Evolutionary conservation across 1,140 invertebrate genomes (phyloP), one percentile per base, ranked within the genome.

Genomic region (Drosophila lacertosa): DNA sequence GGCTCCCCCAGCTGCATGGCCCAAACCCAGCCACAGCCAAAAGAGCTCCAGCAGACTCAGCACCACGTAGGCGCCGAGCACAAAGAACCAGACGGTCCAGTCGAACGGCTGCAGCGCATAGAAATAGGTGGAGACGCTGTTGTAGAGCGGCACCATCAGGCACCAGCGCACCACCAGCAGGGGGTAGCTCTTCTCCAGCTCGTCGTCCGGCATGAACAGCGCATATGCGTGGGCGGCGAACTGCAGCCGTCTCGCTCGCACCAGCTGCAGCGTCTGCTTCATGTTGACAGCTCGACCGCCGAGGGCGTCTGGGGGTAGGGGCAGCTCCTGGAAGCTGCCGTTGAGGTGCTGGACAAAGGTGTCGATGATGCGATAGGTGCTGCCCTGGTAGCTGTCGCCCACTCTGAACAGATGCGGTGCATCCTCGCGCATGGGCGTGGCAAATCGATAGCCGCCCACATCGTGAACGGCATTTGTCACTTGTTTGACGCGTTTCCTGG

Each of bases 141-240:
- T 83, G 50, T 72, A 79, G 0, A 90, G 42, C 0, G 89, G 86
- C 15, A 91, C 89, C 76, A 89, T 90, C 0, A 90, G 47, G 32
- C 89, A 90, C 89, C 89, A 90, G 22, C 76, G 69, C 20, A 90
- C 89, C 35, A 90, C 89, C 20, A 77, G 33, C 35, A 90, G 4
- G 0, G 89, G 89, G 13, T 90, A 90, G 13, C 75, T 74, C 60
- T 84, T 88, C 22, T 89, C 78, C 39, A 90, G 16, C 4, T 74
- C 40, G 0, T 89, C 84, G 7, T 89, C 81, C 4, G 64, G 42
- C 58, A 59, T 66, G 10, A 90, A 90, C 5, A 90, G n/a, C 1
- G 89, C 89, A 13, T 89, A 90, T n/a, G 82, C 78, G 35, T 90
- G 89, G 9, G 79, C 89, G 0, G 72, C 65, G 35, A 90, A 88